Evolutionary conservation across 2,797 vertebrate species (phyloP), one percentile per base, ranked within the genome.

Genomic region (Lycodopsis pacificus): DNA sequence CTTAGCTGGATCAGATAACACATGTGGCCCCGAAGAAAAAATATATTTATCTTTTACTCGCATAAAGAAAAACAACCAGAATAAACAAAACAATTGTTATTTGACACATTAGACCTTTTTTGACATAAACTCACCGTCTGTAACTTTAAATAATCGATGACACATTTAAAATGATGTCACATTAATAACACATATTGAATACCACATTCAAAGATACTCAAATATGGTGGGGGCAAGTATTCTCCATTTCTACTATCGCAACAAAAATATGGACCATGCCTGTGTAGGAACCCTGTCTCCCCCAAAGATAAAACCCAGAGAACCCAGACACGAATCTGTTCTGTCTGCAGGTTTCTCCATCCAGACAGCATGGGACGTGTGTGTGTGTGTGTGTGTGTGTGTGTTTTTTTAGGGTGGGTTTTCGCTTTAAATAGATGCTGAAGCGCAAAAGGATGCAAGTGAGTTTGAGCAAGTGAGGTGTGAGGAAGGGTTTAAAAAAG

Each of bases 401-500:
- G 8, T 38, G 9, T 40, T 22, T 27, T 77, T 81, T 77, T 30
- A 73, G 82, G 86, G 83, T 76, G 72, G 72, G 63, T 86, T 89
- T 87, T 80, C 20, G 22, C 86, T 90, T 85, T 88, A 79, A 86
- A 72, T 75, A 79, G 85, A 87, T 80, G 82, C 78, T 80, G 65
- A 88, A 83, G 82, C 3, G 74, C 51, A 81, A 73, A 82, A 75
- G 73, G 79, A 80, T 80, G 78, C 0, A 65, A 82, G 76, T 76
- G 87, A 85, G 76, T 80, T 78, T 84, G 85, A 84, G 72, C 42
- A 62, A 72, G 72, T 73, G 70, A 81, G 64, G 42, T 56, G 64
- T 74, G 93, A 93, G 80, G 89, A 91, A 86, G 81, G 90, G 72
- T 87, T 93, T 71, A 51, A 95, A 95, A 96, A 94, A 96, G 96